Evolutionary conservation across 2,113 vertebrate species (phyloP).

Genomic region (Capra hircus): DNA sequence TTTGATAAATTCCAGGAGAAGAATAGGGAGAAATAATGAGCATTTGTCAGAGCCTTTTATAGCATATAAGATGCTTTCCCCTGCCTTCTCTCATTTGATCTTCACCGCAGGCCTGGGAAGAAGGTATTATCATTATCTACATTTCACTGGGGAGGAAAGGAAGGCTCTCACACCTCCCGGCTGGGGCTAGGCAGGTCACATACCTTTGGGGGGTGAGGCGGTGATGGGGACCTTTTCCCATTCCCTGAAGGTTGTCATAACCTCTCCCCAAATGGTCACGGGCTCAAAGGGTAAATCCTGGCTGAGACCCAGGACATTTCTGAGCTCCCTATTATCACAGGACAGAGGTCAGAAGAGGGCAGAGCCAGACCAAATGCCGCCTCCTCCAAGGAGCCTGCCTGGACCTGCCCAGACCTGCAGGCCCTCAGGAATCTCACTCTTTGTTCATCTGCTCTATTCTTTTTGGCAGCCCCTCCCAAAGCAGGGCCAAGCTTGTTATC

Average conservation of each 20-base stretch:
- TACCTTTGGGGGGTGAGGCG: neutral
- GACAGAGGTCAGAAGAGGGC: neutral
- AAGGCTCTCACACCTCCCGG: neutral
- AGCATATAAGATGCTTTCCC: slow-evolving; percentile 49
- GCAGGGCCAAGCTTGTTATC: neutral
- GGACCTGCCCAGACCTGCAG: neutral
- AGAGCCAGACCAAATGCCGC: neutral
- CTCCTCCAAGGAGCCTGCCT: neutral
- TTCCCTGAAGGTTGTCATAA: neutral
- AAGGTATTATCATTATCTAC: slow-evolving; percentile 68
- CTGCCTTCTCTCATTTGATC: slow-evolving; percentile 68
- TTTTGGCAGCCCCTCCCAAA: neutral
- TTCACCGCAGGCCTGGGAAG: slow-evolving; percentile 57
- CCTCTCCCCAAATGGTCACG: neutral
- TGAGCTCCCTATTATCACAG: neutral
- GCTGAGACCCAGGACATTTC: neutral
- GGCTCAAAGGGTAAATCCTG: neutral
- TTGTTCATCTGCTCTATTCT: neutral
- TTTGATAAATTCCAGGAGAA: slow-evolving; percentile 73
- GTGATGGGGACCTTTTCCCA: neutral
- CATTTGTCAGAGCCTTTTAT: slow-evolving; percentile 72
- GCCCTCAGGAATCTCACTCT: neutral
- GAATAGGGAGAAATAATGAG: slow-evolving; percentile 71
- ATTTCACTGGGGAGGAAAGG: slow-evolving; percentile 52
- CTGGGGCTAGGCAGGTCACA: slow-evolving; percentile 2